Conservation (phyloP, 2,797 vertebrate species). For the Dendrocincla fuliginosa region DNA sequence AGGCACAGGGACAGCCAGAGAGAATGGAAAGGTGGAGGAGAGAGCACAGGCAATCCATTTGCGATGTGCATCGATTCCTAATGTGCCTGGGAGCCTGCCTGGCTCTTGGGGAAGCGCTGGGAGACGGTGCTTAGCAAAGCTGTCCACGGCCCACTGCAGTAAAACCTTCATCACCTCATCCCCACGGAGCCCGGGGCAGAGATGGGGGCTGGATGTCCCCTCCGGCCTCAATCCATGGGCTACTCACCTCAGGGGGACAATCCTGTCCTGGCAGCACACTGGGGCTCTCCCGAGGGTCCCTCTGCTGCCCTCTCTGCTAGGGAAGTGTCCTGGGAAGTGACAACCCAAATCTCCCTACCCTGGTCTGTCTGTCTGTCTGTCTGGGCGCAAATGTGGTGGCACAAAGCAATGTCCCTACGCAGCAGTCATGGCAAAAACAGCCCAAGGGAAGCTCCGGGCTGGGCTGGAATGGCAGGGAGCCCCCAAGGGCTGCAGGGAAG, state of each 20-base stretch:
- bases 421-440: neutral
- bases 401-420: fast-evolving
- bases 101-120: slow-evolving; percentile 6
- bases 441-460: fast-evolving
- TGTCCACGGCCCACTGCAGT: neutral
- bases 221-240: fast-evolving
- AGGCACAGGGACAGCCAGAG: neutral
- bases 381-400: neutral
- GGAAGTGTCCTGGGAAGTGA: neutral
- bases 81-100: neutral
- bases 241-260: neutral
- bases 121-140: slow-evolving; percentile 4
- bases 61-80: slow-evolving; percentile 44
- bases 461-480: neutral
- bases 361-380: fast-evolving
- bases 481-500: neutral
- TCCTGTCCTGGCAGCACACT: fast-evolving
- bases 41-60: neutral
- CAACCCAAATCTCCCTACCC: fast-evolving
- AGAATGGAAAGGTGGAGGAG: neutral
- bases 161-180: neutral
- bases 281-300: neutral
- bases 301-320: neutral
- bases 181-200: fast-evolving
- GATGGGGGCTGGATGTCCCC: neutral